phyloP scores from a whole-genome alignment of 1,140 invertebrate species.

The Pogonomyrmex barbatus region DNA sequence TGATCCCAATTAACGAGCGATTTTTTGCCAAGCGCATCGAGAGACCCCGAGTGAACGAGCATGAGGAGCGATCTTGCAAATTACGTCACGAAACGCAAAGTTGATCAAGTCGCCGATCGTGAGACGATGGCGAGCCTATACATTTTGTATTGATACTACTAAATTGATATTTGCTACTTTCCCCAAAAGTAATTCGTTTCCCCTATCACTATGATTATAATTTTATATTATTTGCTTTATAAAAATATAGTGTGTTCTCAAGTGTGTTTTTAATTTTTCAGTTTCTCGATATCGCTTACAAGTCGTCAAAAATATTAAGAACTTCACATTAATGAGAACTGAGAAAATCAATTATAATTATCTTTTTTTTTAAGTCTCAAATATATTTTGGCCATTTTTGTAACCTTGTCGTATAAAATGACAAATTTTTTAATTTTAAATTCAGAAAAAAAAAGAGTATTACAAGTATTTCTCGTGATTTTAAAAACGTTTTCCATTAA shows the following conservation, averaged over 20 bases:
- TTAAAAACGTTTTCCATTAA: neutral
- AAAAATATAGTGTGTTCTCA: constrained; percentile 28
- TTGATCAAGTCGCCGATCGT: constrained; percentile 1
- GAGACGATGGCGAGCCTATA: neutral
- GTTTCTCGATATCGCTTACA: neutral
- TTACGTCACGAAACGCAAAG: constrained; percentile 35
- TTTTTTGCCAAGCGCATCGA: constrained; percentile 67
- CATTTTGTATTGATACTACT: constrained; percentile 55
- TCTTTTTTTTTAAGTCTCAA: neutral
- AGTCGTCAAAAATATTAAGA: neutral
- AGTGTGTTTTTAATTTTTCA: neutral
- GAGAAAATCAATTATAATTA: neutral
- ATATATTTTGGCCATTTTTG: neutral
- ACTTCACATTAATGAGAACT: neutral
- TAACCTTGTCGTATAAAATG: neutral
- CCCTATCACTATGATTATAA: neutral
- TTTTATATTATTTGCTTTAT: neutral
- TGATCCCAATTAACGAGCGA: constrained; percentile 78
- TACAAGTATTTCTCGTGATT: neutral
- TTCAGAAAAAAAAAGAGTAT: neutral
- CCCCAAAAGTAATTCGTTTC: constrained; percentile 13
- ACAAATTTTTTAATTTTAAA: neutral
- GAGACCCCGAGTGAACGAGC: constrained; percentile 6
- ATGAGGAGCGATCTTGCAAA: constrained; percentile 69
- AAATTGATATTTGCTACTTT: constrained; percentile 53